Evolutionary conservation across 2,888 invertebrate genomes (phyloP), one percentile per base, ranked within the genome.

Genomic region (Hemithea aestivaria): DNA sequence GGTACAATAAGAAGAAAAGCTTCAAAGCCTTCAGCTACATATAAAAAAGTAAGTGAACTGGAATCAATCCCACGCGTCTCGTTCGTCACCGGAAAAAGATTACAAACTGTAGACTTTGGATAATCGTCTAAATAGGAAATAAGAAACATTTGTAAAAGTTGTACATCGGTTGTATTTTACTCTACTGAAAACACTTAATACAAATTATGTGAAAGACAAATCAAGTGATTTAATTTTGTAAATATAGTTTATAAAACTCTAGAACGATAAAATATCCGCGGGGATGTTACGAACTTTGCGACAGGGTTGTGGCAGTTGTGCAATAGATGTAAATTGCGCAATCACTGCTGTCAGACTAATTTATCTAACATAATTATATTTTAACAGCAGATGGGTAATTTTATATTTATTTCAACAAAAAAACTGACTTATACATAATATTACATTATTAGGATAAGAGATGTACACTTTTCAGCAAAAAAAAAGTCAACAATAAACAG

Each of bases 81-180:
- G 5, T 91, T 89, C 56, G 87, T 87, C 10, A 78, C 88, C 20
- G 89, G 89, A 5, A 90, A 84, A 54, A 81, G 79, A 54, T 60
- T 91, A 37, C 89, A 88, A 53, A 90, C 89, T 54, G 75, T 90
- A 10, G 89, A 90, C 42, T 83, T 89, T 50, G 88, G 87, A 36
- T 81, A 58, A 64, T 21, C 12, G 8, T 25, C 2, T 22, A 16
- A 35, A 35, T 22, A 22, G 3, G 25, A 62, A 51, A 67, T 66
- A 63, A 73, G 73, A 81, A 68, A 58, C 64, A 60, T 48, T 48
- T 58, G 45, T 71, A 64, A 79, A 83, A 79, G 69, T 83, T 85
- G 83, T 82, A 83, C 82, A 83, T 82, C 76, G 67, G 74, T 81
- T 84, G 79, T 81, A 84, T 83, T 77, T 79, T 83, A 73, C 51